These are phyloP conservation scores for Aelia acuminata DNA, from an alignment of 2,888 invertebrate species.

Conservation along the genomic window DNA sequence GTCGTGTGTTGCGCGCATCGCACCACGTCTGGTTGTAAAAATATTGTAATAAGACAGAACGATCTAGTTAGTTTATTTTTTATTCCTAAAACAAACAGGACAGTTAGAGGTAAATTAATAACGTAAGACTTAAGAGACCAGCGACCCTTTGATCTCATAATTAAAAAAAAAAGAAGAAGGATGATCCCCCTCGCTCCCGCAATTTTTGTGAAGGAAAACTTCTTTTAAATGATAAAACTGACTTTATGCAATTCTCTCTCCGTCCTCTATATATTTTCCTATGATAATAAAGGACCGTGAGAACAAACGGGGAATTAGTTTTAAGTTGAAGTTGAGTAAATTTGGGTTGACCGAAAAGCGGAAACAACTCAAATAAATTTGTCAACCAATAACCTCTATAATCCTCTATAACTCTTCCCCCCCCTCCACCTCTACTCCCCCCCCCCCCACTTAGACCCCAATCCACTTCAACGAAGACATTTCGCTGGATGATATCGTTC, in stretches of 20 bases:
- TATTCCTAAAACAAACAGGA: background rate
- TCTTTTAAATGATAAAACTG: slow-evolving; percentile 18
- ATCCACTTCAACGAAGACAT: background rate
- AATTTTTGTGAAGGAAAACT: background rate
- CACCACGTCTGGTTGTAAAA: no score
- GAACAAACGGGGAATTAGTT: background rate
- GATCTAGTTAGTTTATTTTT: background rate
- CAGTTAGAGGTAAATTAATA: background rate
- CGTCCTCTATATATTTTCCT: background rate
- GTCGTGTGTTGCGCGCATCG: no score
- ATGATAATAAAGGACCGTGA: background rate
- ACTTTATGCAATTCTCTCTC: background rate
- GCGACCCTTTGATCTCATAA: background rate
- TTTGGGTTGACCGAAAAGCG: background rate
- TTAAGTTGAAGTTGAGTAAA: background rate
- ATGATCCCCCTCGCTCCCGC: background rate
- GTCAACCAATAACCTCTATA: slow-evolving; percentile 43
- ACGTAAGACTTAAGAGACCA: background rate
- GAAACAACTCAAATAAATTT: slow-evolving; percentile 40
- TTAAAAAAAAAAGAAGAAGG: background rate
- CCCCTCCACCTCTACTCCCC: background rate
- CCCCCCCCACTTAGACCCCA: background rate
- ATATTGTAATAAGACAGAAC: background rate
- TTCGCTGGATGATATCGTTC: background rate
- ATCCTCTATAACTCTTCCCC: slow-evolving; percentile 18